phyloP scores from a whole-genome alignment of 64 coral and sea anemone species.

The Dendrophyllia cribrosa region DNA sequence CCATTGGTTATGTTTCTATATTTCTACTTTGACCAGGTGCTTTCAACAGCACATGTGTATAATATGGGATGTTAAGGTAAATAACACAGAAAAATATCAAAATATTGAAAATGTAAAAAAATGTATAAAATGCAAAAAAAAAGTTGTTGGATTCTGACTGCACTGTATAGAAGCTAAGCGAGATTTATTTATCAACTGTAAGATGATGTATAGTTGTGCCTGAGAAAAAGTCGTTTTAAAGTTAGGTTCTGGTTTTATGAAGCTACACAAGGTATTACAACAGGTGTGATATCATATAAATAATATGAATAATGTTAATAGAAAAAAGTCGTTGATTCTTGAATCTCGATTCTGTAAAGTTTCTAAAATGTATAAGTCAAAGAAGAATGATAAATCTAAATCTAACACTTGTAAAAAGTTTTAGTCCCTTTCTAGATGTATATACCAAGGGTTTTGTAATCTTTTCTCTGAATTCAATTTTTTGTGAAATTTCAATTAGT shows the following conservation, averaged over 20 bases:
- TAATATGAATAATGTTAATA: conserved; percentile 7
- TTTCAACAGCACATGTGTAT: background rate
- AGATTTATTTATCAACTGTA: conserved; percentile 41
- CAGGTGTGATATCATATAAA: background rate
- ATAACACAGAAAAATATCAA: conserved; percentile 36
- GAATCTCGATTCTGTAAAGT: background rate
- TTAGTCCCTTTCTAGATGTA: conserved; percentile 16
- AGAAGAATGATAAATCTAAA: background rate
- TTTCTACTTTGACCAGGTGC: background rate
- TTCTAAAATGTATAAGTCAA: background rate
- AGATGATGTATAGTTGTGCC: conserved; percentile 2
- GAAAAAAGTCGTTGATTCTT: background rate
- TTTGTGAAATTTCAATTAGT: background rate
- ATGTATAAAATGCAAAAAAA: conserved; percentile 48
- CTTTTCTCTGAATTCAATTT: conserved; percentile 15
- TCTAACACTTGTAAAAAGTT: conserved; percentile 23
- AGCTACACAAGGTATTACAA: background rate
- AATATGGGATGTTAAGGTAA: conserved; percentile 15
- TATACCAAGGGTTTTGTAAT: conserved; percentile 41
- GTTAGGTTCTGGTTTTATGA: background rate
- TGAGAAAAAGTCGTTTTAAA: background rate
- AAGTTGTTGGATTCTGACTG: conserved; percentile 18
- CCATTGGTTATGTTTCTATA: background rate
- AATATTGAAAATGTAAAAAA: conserved; percentile 60
- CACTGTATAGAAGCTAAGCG: background rate